Evolutionary conservation across 1,140 invertebrate species (phyloP).

Genomic region (Phortica variegata): DNA sequence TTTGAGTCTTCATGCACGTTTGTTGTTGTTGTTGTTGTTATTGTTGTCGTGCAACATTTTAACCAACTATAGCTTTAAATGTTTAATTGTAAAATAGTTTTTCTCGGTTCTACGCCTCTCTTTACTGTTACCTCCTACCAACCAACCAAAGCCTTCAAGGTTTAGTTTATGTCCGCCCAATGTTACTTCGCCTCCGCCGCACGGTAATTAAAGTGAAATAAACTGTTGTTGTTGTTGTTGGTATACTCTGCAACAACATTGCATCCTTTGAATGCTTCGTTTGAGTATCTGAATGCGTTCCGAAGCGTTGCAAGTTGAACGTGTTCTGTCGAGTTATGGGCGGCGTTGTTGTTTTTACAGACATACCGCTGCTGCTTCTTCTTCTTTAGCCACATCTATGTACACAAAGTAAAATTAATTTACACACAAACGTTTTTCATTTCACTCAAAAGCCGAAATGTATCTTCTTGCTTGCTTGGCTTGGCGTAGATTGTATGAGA

Average conservation of each 20-base stretch:
- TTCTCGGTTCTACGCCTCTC: too few species aligned
- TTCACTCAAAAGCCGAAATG: conserved; percentile 38
- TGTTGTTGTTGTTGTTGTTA: too few species aligned
- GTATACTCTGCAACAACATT: conserved; percentile 23
- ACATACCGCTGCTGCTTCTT: conserved; percentile 26
- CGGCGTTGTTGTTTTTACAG: conserved; percentile 28
- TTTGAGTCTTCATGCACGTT: too few species aligned
- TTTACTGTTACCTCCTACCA: too few species aligned
- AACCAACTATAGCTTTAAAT: conserved; percentile 31
- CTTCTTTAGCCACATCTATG: conserved; percentile 13
- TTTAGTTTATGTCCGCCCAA: conserved; percentile 19
- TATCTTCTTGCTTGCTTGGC: conserved; percentile 7
- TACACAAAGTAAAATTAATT: conserved; percentile 49
- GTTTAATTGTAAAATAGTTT: conserved; percentile 35
- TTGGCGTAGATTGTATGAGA: conserved; percentile 11
- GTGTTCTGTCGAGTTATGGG: conserved; percentile 28
- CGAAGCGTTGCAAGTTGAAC: conserved; percentile 15
- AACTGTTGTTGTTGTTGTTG: conserved; percentile 25
- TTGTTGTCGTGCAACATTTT: conserved; percentile 28
- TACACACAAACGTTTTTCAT: conserved; percentile 49
- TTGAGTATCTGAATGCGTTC: conserved; percentile 30
- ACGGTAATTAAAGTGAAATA: conserved; percentile 36
- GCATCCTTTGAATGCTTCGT: conserved; percentile 35
- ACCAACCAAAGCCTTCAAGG: conserved; percentile 31
- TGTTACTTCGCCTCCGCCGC: neutral